These are phyloP conservation scores for Mastigias papua DNA, from an alignment of 30 jellyfish, hydroid and myxozoan genomes.

Conservation along the genomic window DNA sequence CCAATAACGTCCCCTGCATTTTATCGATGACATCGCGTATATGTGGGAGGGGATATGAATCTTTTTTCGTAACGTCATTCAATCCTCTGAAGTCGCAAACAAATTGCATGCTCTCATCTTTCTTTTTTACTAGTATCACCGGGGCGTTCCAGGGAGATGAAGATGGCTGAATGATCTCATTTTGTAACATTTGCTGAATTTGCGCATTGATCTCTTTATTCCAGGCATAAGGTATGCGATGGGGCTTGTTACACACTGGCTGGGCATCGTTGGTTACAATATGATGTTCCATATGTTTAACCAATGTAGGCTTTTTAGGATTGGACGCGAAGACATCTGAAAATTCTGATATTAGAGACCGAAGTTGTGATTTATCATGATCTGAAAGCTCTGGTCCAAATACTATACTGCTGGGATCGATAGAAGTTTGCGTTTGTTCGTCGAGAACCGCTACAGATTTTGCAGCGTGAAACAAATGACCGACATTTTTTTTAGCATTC, in stretches of 20 bases:
- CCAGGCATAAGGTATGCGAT: slow-evolving; percentile 39
- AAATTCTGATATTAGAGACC: background rate
- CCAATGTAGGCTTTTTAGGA: slow-evolving; percentile 21
- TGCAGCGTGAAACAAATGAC: slow-evolving; percentile 29
- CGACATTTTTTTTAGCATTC: slow-evolving; percentile 34
- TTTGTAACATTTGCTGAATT: slow-evolving; percentile 39
- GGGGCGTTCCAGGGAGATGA: slow-evolving; percentile 68
- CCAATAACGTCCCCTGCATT: too few species aligned
- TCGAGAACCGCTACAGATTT: slow-evolving; percentile 3
- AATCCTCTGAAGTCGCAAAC: too few species aligned
- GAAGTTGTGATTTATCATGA: background rate
- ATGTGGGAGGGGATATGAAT: too few species aligned
- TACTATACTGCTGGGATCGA: slow-evolving; percentile 10
- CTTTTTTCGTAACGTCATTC: too few species aligned
- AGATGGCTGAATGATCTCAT: slow-evolving; percentile 51
- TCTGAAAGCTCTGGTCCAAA: slow-evolving; percentile 11
- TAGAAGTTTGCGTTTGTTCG: slow-evolving; percentile 10
- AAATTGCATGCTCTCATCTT: slow-evolving; percentile 47
- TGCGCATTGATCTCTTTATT: slow-evolving; percentile 37
- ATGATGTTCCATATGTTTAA: slow-evolving; percentile 20
- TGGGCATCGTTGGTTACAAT: slow-evolving; percentile 39
- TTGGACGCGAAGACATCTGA: slow-evolving; percentile 18
- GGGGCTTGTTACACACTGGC: slow-evolving; percentile 39
- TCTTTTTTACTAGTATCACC: slow-evolving; percentile 44
- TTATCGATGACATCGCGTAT: too few species aligned